A percentile compares a stretch with the other conserved stretches of the same genome.
Conservation (phyloP, 2,113 vertebrate genomes). For the Atrichornis clamosus region DNA sequence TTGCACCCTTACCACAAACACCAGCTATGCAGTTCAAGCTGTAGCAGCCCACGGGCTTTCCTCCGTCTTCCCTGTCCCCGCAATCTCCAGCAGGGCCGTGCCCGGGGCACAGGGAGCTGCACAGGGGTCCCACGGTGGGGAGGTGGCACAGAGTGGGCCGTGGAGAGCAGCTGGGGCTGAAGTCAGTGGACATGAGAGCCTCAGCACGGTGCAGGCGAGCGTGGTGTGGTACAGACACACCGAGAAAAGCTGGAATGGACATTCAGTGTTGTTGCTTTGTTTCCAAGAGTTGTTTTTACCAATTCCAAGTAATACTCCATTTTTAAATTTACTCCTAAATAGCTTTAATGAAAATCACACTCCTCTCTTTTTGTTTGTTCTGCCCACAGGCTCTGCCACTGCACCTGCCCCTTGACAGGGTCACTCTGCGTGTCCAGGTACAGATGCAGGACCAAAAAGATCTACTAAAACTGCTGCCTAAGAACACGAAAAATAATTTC, state of each 20-base stretch:
- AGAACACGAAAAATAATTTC: neutral
- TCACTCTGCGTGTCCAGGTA: neutral
- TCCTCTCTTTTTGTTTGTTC: neutral
- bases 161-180: neutral
- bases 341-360: neutral
- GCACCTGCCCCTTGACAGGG: neutral
- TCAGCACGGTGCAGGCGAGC: accelerated
- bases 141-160: accelerated
- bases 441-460: neutral
- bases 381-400: neutral
- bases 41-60: accelerated
- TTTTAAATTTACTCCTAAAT: neutral
- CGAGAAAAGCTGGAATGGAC: neutral
- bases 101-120: accelerated
- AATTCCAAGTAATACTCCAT: neutral
- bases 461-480: neutral
- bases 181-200: accelerated
- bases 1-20: neutral
- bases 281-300: neutral
- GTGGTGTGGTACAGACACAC: accelerated
- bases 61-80: accelerated
- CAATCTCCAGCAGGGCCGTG: accelerated
- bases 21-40: neutral
- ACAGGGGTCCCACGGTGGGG: neutral
- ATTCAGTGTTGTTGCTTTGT: neutral